Base-by-base conservation (phyloP, 2,888 invertebrate genomes). In the Arrhopalites spinosus region DNA sequence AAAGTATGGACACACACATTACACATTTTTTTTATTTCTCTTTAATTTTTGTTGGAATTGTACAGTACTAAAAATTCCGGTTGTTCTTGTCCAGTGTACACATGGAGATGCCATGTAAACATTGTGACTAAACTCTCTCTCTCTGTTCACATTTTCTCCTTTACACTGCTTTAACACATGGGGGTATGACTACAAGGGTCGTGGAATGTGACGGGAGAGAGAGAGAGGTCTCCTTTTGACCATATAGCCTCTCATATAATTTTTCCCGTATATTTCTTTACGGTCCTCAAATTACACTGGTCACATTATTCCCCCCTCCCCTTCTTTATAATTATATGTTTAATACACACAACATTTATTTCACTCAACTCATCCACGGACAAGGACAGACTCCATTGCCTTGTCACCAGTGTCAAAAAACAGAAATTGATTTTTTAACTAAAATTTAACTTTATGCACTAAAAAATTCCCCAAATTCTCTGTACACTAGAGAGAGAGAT, bases 241-340 rank as follows among this genome's bases (percentile, higher is more conserved):
- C 36, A 3, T 11, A 3, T 11, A 3, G 3, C 23, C 53, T 20
- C 20, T 53, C 53, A 53, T 53, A 20, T 53, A 53, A n/a, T 53
- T n/a, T 53, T 53, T 53, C 13, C 53, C 20, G 53, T 53, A n/a
- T n/a, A n/a, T n/a, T n/a, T 47, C 47, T 47, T 47, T 47, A 47
- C 47, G n/a, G 53, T 53, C 53, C 53, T 53, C 53, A 53, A 7
- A 53, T 53, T 53, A 53, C 53, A 20, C 23, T 53, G 67, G 67
- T 67, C 67, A 36, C 67, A 67, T 67, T 67, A n/a, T 36, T 67
- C 43, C 67, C 30, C 36, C n/a, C 59, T 15, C 47, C 25, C 20
- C 61, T 13, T 20, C 20, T 47, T 47, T 47, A 13, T 17, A 45
- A 45, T n/a, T n/a, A n/a, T n/a, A n/a, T n/a, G n/a, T n/a, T n/a